A percentile compares a stretch with the other conserved stretches of the same genome.
Evolutionary conservation across 2,888 invertebrate species (phyloP).

Genomic region (Gibbula magus): DNA sequence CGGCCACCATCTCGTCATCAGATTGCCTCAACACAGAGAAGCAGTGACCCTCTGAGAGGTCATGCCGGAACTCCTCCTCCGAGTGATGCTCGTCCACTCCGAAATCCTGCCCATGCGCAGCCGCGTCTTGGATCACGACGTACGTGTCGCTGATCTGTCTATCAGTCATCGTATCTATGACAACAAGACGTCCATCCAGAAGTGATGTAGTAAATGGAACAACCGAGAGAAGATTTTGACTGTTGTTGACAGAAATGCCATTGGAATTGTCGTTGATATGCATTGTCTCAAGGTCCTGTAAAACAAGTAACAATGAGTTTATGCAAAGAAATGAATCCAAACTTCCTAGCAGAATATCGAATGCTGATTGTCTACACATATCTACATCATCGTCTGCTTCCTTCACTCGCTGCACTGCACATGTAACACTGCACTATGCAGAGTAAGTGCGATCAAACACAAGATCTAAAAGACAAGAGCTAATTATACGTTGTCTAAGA

Average conservation of each 20-base stretch:
- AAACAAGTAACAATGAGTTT: too few relatives aligned
- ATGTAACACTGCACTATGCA: too few relatives aligned
- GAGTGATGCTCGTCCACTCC: conserved; percentile 47
- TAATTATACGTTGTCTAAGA: too few relatives aligned
- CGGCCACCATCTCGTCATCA: conserved; percentile 43
- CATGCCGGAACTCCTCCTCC: conserved; percentile 45
- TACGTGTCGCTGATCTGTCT: conserved; percentile 52
- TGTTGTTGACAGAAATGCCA: conserved; percentile 22
- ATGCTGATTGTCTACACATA: too few relatives aligned
- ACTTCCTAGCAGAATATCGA: too few relatives aligned
- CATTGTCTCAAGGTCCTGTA: too few relatives aligned
- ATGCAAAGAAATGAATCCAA: too few relatives aligned
- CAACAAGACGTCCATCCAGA: conserved; percentile 38
- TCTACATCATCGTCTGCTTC: too few relatives aligned
- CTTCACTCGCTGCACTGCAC: too few relatives aligned
- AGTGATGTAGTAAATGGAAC: conserved; percentile 44
- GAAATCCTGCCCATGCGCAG: conserved; percentile 49
- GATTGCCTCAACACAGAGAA: conserved; percentile 46
- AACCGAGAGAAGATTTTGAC: conserved; percentile 28
- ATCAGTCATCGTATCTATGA: conserved; percentile 51
- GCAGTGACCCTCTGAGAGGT: conserved; percentile 42
- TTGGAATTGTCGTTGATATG: too few relatives aligned
- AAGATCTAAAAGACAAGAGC: too few relatives aligned
- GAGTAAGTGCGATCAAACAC: too few relatives aligned
- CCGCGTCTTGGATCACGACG: conserved; percentile 47